phyloP scores from a whole-genome alignment of 92 coral and sea anemone species.

The Anthopleura xanthogrammica region DNA sequence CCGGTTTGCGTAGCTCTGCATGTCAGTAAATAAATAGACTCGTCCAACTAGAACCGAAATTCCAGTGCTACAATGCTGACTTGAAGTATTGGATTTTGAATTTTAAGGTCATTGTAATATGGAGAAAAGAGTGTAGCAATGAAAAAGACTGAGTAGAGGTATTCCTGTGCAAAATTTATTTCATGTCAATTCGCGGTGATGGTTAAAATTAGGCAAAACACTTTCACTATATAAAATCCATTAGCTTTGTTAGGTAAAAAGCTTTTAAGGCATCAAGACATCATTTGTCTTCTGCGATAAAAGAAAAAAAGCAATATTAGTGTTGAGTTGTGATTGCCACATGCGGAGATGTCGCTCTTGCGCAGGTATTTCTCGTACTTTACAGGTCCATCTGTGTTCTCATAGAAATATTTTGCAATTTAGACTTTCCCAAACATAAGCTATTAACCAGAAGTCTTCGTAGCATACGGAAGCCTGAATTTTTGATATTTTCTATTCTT shows the following conservation, averaged over 20 bases:
- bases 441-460: not conserved
- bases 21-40: too few species aligned
- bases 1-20: too few species aligned
- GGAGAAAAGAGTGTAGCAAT: too few species aligned
- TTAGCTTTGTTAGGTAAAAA: not conserved
- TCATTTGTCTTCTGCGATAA: not conserved
- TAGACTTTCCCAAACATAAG: not conserved
- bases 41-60: too few species aligned
- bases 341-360: conserved; percentile 11
- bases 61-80: too few species aligned
- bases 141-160: too few species aligned
- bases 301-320: not conserved
- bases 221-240: not conserved
- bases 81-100: too few species aligned
- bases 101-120: too few species aligned
- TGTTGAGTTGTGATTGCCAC: conserved; percentile 8
- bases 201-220: too few species aligned
- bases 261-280: not conserved
- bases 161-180: too few species aligned
- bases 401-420: conserved; percentile 17
- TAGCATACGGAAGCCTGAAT: not conserved
- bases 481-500: not conserved
- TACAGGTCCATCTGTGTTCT: conserved; percentile 13
- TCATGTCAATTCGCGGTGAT: not conserved
- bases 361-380: conserved; percentile 17